Conservation (phyloP, 1,140 invertebrate genomes). For the Argopecten irradians region DNA sequence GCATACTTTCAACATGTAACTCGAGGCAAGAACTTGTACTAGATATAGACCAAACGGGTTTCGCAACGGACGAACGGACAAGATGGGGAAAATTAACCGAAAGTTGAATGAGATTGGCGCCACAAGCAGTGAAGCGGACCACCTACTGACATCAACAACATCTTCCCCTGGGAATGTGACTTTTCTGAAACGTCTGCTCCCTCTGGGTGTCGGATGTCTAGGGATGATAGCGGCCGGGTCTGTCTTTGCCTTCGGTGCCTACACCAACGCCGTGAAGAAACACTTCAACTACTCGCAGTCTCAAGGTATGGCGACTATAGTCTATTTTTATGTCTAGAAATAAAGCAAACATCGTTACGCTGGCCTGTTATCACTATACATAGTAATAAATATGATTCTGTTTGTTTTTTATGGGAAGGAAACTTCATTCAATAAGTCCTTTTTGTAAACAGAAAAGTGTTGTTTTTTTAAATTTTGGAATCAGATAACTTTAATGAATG, state of each 20-base stretch:
- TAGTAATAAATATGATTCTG: no score
- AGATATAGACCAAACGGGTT: no score
- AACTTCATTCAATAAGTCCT: no score
- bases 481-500: no score
- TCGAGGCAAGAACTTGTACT: no score
- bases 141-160: neutral
- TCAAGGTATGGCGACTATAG: slow-evolving; percentile 33
- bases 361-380: no score
- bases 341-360: no score
- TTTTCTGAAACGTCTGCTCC: neutral
- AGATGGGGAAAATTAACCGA: neutral
- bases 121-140: neutral
- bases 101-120: neutral
- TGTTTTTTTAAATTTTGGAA: no score
- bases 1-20: no score
- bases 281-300: slow-evolving; percentile 51
- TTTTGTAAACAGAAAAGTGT: no score
- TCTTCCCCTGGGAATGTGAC: neutral
- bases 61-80: neutral
- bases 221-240: slow-evolving; percentile 47
- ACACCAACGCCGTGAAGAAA: slow-evolving; percentile 45
- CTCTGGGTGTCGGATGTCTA: slow-evolving; percentile 45
- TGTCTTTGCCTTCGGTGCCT: slow-evolving; percentile 47
- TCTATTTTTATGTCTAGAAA: no score
- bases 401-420: no score